These are phyloP conservation scores for Phyllotis vaccarum DNA, from an alignment of 2,797 vertebrate genomes.

Conservation along the genomic window DNA sequence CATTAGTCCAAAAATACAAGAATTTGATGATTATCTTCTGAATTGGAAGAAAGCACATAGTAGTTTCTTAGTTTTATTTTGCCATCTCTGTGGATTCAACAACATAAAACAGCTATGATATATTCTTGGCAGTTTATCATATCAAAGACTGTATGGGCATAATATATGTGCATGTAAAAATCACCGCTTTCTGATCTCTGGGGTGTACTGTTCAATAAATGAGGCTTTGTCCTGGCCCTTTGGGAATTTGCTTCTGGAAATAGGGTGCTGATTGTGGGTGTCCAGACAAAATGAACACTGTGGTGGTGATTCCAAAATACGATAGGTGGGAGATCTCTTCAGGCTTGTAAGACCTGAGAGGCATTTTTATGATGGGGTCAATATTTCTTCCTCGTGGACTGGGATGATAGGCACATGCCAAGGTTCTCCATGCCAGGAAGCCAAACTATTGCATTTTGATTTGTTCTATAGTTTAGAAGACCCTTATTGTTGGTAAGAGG, in stretches of 20 bases:
- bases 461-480: constrained; percentile 52
- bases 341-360: constrained; percentile 41
- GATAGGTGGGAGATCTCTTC: constrained; percentile 58
- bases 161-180: constrained; percentile 87
- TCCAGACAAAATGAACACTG: constrained; percentile 66
- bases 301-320: constrained; percentile 23
- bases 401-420: background rate
- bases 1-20: constrained; percentile 79
- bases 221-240: constrained; percentile 72
- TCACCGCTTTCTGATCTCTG: constrained; percentile 83
- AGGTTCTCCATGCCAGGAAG: background rate
- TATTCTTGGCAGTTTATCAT: constrained; percentile 85
- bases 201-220: constrained; percentile 75
- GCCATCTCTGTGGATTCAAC: constrained; percentile 75
- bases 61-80: constrained; percentile 61
- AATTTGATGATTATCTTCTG: constrained; percentile 75
- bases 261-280: constrained; percentile 66
- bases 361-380: background rate
- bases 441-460: background rate
- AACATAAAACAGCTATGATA: constrained; percentile 81
- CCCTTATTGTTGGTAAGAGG: background rate
- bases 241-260: constrained; percentile 70
- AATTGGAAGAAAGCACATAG: constrained; percentile 83
- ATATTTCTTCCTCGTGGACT: background rate
- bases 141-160: constrained; percentile 89